A percentile compares a stretch with the other conserved stretches of the same genome.
phyloP scores from a whole-genome alignment of 2,888 invertebrate genomes.

The Apamea sordens region DNA sequence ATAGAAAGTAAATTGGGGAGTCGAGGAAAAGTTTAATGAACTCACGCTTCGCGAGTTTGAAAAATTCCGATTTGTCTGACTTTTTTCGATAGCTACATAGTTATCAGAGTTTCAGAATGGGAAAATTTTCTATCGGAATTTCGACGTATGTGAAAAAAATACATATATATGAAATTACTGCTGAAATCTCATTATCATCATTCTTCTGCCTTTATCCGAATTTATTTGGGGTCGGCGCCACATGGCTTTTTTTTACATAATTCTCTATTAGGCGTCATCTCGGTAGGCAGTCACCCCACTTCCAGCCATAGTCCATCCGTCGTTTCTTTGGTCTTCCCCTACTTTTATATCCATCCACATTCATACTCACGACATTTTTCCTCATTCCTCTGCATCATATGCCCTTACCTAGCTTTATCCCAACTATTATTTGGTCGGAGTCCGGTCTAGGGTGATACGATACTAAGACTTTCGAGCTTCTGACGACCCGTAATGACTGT shows the following conservation, averaged over 20 bases:
- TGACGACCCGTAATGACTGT: not conserved
- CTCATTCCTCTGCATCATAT: not conserved
- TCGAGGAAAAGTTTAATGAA: conserved; percentile 81
- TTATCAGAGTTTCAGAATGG: conserved; percentile 46
- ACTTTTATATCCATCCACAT: not conserved
- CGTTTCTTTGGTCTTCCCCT: not conserved
- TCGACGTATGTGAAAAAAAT: not conserved
- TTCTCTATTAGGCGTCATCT: not conserved
- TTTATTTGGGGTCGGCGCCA: not conserved
- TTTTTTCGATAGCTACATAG: conserved; percentile 53
- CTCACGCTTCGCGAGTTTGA: conserved; percentile 71
- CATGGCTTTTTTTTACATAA: not conserved
- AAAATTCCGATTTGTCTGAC: conserved; percentile 68
- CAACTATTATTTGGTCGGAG: not conserved
- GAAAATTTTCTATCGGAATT: not conserved
- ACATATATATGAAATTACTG: not conserved
- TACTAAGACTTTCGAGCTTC: not conserved
- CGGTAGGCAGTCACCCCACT: not conserved
- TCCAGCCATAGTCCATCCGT: not conserved
- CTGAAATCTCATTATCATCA: not conserved
- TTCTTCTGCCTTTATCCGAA: not conserved
- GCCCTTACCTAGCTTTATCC: not conserved
- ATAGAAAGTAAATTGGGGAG: conserved; percentile 79
- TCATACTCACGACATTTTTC: not conserved
- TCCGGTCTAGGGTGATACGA: not conserved